A percentile compares a stretch with the other conserved stretches of the same genome.
phyloP scores from a whole-genome alignment of 2,888 invertebrate species.

The Phymatocera aterrima region DNA sequence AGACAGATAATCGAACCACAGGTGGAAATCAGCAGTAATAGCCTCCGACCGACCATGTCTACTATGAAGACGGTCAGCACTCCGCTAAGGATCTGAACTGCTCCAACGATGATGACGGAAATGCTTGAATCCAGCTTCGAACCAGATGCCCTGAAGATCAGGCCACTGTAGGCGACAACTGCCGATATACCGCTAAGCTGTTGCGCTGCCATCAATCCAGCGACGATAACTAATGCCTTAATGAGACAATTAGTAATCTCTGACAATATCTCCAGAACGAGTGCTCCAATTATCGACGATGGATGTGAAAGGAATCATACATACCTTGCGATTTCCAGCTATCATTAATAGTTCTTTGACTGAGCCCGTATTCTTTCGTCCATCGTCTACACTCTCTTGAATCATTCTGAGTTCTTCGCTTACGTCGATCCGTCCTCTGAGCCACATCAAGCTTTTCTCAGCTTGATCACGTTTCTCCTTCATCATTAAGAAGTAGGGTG shows the following conservation, averaged over 20 bases:
- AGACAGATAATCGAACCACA: conserved; percentile 38
- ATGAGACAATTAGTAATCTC: neutral
- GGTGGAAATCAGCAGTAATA: conserved; percentile 42
- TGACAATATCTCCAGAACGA: neutral
- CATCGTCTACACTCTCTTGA: conserved; percentile 1
- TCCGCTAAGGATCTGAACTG: neutral
- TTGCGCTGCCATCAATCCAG: conserved; percentile 49
- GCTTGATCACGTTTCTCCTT: conserved; percentile 40
- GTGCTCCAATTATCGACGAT: neutral
- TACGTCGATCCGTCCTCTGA: conserved; percentile 41
- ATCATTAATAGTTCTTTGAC: conserved; percentile 45
- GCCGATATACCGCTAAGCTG: conserved; percentile 48
- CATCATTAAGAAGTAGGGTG: conserved; percentile 48
- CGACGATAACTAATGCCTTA: conserved; percentile 23
- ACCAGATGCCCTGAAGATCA: neutral
- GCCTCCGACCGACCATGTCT: conserved; percentile 52
- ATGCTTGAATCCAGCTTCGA: neutral
- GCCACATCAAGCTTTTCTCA: conserved; percentile 46
- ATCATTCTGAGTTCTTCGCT: conserved; percentile 47
- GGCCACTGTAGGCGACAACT: conserved; percentile 17
- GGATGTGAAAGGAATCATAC: neutral
- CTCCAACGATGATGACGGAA: conserved; percentile 44
- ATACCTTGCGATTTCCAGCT: conserved; percentile 18
- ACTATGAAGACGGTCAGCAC: neutral
- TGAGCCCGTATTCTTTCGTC: conserved; percentile 3